Base-by-base conservation (phyloP, 2,113 vertebrate genomes). In the Cephalopterus ornatus region DNA sequence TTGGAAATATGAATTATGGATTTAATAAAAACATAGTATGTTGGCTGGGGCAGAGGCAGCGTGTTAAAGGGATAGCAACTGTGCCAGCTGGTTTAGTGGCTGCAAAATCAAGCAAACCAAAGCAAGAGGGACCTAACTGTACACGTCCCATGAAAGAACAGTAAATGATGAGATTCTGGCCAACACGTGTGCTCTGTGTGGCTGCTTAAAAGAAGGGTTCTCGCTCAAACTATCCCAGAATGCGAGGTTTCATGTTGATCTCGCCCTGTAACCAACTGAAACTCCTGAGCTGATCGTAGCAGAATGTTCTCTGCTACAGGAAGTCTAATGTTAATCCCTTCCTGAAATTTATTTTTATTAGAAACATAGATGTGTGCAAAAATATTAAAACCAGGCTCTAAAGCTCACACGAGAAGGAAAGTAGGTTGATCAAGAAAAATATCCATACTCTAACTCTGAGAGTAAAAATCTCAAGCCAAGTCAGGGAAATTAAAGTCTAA, bases 1-100 rank as follows among this genome's bases (percentile, higher is more conserved):
- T 77, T 59, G 74, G 68, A 94, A 79, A 81, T 44, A 92, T 89
- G 95, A 95, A 87, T 92, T 89, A 96, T 89, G 75, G 65, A 80
- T 95, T 97, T 96, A 94, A 96, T 94, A 95, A 95, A 83, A 86
- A 16, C 70, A 44, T 30, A 56, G 47, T 68, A 56, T 11, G 11
- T 47, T 65, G n/a, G 32, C 52, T 78, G 68, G 52, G 68, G 90
- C 35, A 81, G 72, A 52, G 68, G 49, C 17, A 41, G 7, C 17
- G 32, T 49, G 19, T 88, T 96, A 92, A 80, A 94, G 52, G 53
- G 41, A 75, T 37, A 68, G 35, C 12, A 71, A n/a, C 39, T 55
- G 23, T 42, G 41, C 23, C 68, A 68, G 41, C 28, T 71, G 44
- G 6, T 74, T 87, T 44, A 53, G 52, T 6, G 49, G 12, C 23